A percentile compares a stretch with the other conserved stretches of the same genome.
These are phyloP conservation scores for Enteromius unitaeniatus DNA, from an alignment of 2,797 vertebrate species.

Conservation along the genomic window DNA sequence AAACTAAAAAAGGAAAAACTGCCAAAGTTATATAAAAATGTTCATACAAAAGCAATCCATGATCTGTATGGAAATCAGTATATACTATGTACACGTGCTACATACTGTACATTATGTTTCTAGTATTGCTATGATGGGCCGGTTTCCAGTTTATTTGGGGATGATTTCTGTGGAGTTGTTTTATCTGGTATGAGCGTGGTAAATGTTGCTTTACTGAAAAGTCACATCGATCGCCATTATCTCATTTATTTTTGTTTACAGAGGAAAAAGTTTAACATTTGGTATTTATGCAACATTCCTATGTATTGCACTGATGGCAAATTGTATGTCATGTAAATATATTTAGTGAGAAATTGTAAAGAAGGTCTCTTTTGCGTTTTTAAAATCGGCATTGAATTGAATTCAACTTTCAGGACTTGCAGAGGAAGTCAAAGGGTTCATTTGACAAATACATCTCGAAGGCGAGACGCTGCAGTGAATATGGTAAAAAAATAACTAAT, in stretches of 20 bases:
- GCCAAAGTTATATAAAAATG: constrained; percentile 86
- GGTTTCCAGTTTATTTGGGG: constrained; percentile 76
- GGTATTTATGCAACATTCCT: constrained; percentile 98
- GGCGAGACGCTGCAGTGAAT: too few relatives aligned
- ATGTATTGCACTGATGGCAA: constrained; percentile 96
- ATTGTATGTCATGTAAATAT: constrained; percentile 95
- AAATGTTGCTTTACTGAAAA: constrained; percentile 85
- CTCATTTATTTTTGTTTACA: constrained; percentile 85
- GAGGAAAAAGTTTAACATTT: constrained; percentile 88
- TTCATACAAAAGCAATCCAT: constrained; percentile 86
- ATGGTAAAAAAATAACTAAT: too few relatives aligned
- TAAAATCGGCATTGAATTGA: background rate
- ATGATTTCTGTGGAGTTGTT: constrained; percentile 77
- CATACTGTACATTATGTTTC: constrained; percentile 69
- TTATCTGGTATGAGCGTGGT: constrained; percentile 81
- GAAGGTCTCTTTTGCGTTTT: constrained; percentile 72
- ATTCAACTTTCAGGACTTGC: background rate
- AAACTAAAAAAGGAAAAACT: constrained; percentile 75
- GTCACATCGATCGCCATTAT: constrained; percentile 83
- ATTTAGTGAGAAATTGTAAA: constrained; percentile 95
- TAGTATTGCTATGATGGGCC: constrained; percentile 76
- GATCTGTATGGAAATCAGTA: constrained; percentile 74
- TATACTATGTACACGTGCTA: constrained; percentile 78
- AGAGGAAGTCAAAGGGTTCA: background rate
- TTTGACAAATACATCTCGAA: background rate